Conservation (phyloP, 92 coral and sea anemone genomes). For the Meandrina meandrites region DNA sequence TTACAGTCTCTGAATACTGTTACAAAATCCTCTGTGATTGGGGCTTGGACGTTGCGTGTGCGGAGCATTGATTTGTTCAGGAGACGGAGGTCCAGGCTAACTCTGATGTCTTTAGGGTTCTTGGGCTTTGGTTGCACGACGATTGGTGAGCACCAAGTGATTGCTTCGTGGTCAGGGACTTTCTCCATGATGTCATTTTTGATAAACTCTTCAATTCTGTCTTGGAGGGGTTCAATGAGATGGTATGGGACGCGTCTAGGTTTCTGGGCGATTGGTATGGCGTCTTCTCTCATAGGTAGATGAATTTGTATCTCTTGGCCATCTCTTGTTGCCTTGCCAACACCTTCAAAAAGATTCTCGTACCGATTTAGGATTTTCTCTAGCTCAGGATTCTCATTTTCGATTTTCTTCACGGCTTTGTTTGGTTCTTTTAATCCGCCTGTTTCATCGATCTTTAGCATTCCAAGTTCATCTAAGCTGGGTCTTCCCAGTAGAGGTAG, state of each 20-base stretch:
- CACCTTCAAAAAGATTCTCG: constrained; percentile 35
- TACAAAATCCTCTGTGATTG: constrained; percentile 54
- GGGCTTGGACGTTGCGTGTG: constrained; percentile 61
- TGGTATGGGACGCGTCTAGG: constrained; percentile 46
- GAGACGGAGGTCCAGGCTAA: constrained; percentile 57
- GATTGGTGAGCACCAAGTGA: constrained; percentile 58
- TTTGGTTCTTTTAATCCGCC: constrained; percentile 68
- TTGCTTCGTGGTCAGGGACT: constrained; percentile 65
- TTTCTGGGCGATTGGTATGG: constrained; percentile 57
- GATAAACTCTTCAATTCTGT: constrained; percentile 38
- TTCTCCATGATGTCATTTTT: constrained; percentile 49
- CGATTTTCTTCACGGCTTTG: constrained; percentile 22
- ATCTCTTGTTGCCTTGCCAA: constrained; percentile 56
- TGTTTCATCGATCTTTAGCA: constrained; percentile 60
- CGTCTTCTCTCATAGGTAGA: constrained; percentile 53
- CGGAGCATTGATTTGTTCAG: constrained; percentile 61
- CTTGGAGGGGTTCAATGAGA: constrained; percentile 41
- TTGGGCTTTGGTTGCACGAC: constrained; percentile 67
- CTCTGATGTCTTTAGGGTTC: constrained; percentile 69
- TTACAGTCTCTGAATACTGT: constrained; percentile 17
- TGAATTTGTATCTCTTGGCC: constrained; percentile 59
- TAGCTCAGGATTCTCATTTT: constrained; percentile 23
- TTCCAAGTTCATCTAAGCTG: constrained; percentile 69
- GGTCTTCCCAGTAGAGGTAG: constrained; percentile 65
- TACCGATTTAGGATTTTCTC: constrained; percentile 33